phyloP scores from a whole-genome alignment of 2,888 invertebrate species.

The Phanerotoma sp. region DNA sequence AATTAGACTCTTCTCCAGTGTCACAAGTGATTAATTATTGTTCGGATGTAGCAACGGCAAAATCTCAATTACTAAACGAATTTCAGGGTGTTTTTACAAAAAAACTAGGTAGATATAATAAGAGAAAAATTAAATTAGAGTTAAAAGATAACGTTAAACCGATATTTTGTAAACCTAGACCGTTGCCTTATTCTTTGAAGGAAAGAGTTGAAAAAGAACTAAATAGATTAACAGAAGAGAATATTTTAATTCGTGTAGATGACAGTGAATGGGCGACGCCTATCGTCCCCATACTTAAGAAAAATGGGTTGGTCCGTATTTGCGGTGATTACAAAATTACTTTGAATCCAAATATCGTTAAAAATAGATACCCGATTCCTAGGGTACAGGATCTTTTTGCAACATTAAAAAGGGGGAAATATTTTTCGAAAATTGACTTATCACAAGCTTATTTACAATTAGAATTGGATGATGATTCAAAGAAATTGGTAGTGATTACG shows the following conservation, averaged over 20 bases:
- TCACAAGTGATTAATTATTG: too few relatives aligned
- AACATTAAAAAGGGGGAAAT: slow-evolving; percentile 34
- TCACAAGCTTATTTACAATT: slow-evolving; percentile 45
- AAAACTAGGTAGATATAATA: neutral
- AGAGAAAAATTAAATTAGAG: neutral
- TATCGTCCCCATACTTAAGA: slow-evolving; percentile 48
- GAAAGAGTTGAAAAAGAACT: slow-evolving; percentile 35
- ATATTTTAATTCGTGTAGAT: slow-evolving; percentile 33
- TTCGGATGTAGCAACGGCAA: too few relatives aligned
- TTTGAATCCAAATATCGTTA: slow-evolving; percentile 39
- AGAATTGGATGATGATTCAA: slow-evolving; percentile 42
- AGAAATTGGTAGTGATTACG: slow-evolving; percentile 42
- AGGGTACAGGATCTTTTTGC: slow-evolving; percentile 34
- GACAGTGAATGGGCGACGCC: slow-evolving; percentile 44
- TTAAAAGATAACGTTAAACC: neutral
- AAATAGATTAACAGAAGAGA: slow-evolving; percentile 28
- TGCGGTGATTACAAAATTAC: slow-evolving; percentile 49
- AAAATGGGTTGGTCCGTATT: slow-evolving; percentile 41
- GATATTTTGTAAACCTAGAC: slow-evolving; percentile 29
- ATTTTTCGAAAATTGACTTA: slow-evolving; percentile 50
- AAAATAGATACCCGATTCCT: slow-evolving; percentile 39
- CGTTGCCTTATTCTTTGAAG: slow-evolving; percentile 38
- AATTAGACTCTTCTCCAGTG: neutral
- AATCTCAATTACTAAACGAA: neutral
- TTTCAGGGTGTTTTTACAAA: neutral